Conservation (phyloP, 2,888 invertebrate genomes). For the Germaria angustata region DNA sequence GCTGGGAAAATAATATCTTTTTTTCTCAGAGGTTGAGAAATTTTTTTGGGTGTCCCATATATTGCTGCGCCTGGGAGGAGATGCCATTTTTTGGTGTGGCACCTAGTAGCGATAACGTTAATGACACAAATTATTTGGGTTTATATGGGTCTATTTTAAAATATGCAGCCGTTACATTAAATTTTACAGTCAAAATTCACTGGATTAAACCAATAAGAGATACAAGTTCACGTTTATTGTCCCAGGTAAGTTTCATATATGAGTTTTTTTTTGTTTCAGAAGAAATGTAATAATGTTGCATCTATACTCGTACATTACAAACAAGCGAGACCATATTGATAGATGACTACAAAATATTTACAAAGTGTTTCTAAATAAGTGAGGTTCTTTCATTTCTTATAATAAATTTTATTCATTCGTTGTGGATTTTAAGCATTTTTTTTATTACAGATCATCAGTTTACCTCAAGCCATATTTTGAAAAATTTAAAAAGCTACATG, state of each 20-base stretch:
- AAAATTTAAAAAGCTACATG: no score
- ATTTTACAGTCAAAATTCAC: constrained; percentile 70
- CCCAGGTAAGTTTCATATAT: constrained; percentile 67
- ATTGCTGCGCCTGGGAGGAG: constrained; percentile 75
- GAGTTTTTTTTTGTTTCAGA: background rate
- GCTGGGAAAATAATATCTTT: constrained; percentile 69
- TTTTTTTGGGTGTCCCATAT: constrained; percentile 72
- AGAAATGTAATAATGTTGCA: no score
- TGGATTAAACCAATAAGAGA: constrained; percentile 71
- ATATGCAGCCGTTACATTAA: constrained; percentile 71
- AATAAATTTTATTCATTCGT: no score
- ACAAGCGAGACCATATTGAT: no score
- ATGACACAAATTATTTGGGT: constrained; percentile 67
- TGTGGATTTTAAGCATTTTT: no score
- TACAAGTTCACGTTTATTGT: constrained; percentile 70
- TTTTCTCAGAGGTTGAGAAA: constrained; percentile 71
- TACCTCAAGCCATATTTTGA: no score
- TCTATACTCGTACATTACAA: no score
- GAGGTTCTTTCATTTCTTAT: no score
- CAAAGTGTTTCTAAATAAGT: no score
- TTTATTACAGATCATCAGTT: no score
- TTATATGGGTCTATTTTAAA: constrained; percentile 74
- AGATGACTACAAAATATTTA: no score
- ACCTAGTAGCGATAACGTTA: background rate
- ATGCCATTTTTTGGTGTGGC: constrained; percentile 72